Evolutionary conservation across 2,113 vertebrate genomes (phyloP).

Genomic region (Cathartes aura): DNA sequence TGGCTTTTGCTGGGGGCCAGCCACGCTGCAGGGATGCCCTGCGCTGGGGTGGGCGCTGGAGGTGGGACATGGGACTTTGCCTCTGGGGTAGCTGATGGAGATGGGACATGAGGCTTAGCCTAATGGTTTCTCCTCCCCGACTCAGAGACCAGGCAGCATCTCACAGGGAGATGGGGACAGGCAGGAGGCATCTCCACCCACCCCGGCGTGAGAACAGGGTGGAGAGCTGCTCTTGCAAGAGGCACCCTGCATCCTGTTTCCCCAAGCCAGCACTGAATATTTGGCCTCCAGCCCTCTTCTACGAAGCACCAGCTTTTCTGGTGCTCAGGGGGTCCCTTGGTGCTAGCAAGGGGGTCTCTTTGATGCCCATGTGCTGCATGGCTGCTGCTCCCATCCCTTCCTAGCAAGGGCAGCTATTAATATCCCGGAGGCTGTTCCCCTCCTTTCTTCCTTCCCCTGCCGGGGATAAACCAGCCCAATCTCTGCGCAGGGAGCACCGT

Average conservation of each 20-base stretch:
- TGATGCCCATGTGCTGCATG: background rate
- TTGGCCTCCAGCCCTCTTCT: background rate
- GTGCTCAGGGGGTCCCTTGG: background rate
- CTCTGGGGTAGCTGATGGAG: background rate
- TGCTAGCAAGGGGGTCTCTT: background rate
- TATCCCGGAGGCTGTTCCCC: background rate
- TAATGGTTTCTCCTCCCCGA: background rate
- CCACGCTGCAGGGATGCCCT: background rate
- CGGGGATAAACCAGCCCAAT: background rate
- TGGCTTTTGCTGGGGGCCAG: background rate
- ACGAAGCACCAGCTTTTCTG: background rate
- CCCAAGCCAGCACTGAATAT: rapidly evolving
- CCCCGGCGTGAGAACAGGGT: background rate
- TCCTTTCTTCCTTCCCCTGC: constrained; percentile 29
- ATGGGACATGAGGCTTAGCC: background rate
- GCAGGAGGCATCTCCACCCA: background rate
- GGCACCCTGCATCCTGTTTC: background rate
- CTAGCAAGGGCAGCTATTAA: constrained; percentile 21
- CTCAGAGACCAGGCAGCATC: background rate
- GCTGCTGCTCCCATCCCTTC: background rate
- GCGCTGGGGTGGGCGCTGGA: background rate
- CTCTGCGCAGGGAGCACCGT: background rate
- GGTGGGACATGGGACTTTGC: background rate
- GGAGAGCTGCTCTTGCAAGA: background rate
- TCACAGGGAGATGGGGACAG: background rate